Conservation (phyloP, 2,113 vertebrate genomes). For the Tachysurus fulvidraco region DNA sequence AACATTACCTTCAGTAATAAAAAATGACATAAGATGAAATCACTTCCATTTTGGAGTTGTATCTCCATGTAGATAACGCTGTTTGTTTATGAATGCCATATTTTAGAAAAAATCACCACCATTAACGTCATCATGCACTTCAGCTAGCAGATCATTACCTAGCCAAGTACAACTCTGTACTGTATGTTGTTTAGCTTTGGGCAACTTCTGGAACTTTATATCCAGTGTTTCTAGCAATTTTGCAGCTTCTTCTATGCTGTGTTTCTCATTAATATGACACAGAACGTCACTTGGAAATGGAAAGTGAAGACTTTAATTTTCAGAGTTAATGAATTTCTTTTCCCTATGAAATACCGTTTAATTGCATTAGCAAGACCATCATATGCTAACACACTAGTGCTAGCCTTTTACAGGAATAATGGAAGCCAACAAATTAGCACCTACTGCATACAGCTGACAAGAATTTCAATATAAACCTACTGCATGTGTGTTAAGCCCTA, state of each 20-base stretch:
- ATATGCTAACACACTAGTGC: too few relatives aligned
- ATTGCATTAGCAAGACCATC: neutral
- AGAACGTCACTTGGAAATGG: neutral
- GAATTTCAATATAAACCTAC: neutral
- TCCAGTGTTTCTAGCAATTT: neutral
- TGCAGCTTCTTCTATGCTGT: neutral
- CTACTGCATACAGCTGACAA: neutral
- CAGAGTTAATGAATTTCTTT: neutral
- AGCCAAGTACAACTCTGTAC: neutral
- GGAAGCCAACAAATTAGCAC: neutral
- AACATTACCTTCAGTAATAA: too few relatives aligned
- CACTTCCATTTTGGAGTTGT: too few relatives aligned
- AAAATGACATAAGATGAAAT: too few relatives aligned
- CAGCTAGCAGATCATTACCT: neutral
- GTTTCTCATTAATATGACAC: neutral
- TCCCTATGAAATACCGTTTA: neutral
- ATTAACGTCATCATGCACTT: neutral
- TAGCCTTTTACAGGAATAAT: neutral
- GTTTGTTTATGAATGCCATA: too few relatives aligned
- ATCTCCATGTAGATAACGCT: too few relatives aligned
- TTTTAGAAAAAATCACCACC: neutral
- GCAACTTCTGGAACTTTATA: neutral
- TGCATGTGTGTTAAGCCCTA: neutral
- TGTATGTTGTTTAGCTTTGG: neutral
- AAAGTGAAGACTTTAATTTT: neutral